phyloP scores from a whole-genome alignment of 2,888 invertebrate genomes.

The Adela reaumurella region DNA sequence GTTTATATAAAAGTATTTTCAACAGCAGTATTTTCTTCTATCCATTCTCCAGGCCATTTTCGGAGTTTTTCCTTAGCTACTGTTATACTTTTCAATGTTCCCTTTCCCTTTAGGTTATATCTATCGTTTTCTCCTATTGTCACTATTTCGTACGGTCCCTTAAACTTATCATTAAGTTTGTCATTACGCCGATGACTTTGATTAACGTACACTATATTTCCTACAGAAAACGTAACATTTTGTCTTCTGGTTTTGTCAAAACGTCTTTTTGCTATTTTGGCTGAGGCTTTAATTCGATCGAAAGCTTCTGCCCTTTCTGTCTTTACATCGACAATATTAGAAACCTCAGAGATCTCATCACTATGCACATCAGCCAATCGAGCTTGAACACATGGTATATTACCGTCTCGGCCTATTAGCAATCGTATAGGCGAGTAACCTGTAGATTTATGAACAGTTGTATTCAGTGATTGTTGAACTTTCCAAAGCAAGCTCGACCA shows the following conservation, averaged over 20 bases:
- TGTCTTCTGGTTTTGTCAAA: background rate
- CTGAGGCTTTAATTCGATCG: background rate
- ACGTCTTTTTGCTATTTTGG: background rate
- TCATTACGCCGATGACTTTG: conserved; percentile 14
- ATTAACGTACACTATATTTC: conserved; percentile 13
- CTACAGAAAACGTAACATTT: conserved; percentile 4
- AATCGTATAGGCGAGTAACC: background rate
- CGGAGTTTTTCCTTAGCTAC: background rate
- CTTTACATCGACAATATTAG: background rate
- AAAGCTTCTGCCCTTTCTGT: background rate
- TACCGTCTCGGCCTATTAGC: background rate
- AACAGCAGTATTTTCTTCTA: background rate
- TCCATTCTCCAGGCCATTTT: background rate
- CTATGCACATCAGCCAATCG: background rate
- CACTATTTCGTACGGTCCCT: background rate
- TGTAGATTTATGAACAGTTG: background rate
- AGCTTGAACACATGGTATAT: background rate
- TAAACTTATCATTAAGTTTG: conserved; percentile 8
- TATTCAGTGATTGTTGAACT: background rate
- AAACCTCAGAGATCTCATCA: background rate
- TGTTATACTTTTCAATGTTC: background rate
- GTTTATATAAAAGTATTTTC: background rate
- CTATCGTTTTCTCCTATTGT: background rate
- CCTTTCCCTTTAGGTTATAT: background rate
- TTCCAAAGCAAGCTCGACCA: background rate